These are phyloP conservation scores for Diachrysia chrysitis DNA, from an alignment of 2,888 invertebrate genomes.

Conservation along the genomic window DNA sequence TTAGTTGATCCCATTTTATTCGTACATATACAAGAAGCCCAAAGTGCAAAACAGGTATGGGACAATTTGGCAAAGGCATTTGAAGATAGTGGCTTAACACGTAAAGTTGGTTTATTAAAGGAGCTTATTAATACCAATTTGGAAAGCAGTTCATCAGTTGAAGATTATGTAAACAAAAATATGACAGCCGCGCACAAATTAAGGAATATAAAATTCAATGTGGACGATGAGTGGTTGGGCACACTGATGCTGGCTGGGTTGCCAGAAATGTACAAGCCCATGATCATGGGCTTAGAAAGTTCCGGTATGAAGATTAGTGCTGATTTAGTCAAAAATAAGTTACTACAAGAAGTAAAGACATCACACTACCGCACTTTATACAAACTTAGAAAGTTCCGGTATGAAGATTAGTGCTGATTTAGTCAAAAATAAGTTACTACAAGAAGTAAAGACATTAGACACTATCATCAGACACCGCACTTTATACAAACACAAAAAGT, in stretches of 20 bases:
- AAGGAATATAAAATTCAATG: slow-evolving; percentile 37
- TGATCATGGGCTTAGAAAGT: slow-evolving; percentile 9
- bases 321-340: too few species aligned
- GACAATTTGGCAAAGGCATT: slow-evolving; percentile 33
- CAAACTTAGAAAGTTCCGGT: too few species aligned
- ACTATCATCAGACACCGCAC: slow-evolving; percentile 6
- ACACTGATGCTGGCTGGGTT: slow-evolving; percentile 46
- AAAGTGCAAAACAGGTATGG: slow-evolving; percentile 33
- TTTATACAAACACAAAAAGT: neutral
- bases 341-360: too few species aligned
- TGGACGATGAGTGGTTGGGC: slow-evolving; percentile 44
- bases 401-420: too few species aligned
- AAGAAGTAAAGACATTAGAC: neutral
- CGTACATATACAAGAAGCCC: slow-evolving; percentile 36
- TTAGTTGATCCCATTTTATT: slow-evolving; percentile 31
- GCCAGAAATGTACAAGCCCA: too few species aligned
- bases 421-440: too few species aligned
- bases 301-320: too few species aligned
- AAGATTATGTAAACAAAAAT: slow-evolving; percentile 32
- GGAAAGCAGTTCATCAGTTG: slow-evolving; percentile 33
- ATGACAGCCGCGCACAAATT: slow-evolving; percentile 29
- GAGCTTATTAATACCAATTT: slow-evolving; percentile 40
- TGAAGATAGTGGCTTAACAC: slow-evolving; percentile 21
- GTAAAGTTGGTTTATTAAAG: slow-evolving; percentile 43
- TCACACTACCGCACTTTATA: too few species aligned